Base-by-base conservation (phyloP, 2,113 vertebrate species). In the Thomomys bottae region DNA sequence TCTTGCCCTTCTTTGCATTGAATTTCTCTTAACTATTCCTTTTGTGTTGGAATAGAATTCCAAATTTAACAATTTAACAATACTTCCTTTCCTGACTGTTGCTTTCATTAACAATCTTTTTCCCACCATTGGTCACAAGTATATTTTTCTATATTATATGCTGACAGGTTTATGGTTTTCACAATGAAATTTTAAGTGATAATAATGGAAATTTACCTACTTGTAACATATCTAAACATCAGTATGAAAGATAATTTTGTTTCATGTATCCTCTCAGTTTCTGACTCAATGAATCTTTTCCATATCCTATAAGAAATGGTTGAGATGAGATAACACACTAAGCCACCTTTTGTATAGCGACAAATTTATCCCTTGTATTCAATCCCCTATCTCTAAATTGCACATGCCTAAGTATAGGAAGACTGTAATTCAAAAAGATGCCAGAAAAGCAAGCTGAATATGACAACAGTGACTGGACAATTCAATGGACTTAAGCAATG, bases 151-250 rank as follows among this genome's bases (percentile, higher is more conserved):
- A 21, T 8, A n/a, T 20, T 34, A 49, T 54, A 18, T 36, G 63
- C 23, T 89, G 42, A 84, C 40, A 89, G 1, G 4, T 76, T 86
- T 61, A 21, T 70, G 15, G 1, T 79, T 80, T 77, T 66, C n/a
- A 80, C 2, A 72, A 34, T 42, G 86, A 79, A 83, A 89, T 91
- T 34, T 42, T 76, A 84, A 76, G 17, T 59, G 17, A 49, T 7
- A 8, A 38, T 7, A 8, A 38, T 64, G 5, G 6, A 83, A 71
- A 2, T 87, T 20, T 87, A 8, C 3, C 8, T 85, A 38, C 61
- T 89, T 59, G 67, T 38, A 81, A 87, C 8, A 64, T 63, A n/a
- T 32, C 32, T 91, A 85, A 87, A 24, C 18, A 89, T 38, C 26
- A 84, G 24, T 8, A 49, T 36, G 61, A 90, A 76, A 88, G 3